Evolutionary conservation across 2,113 vertebrate genomes (phyloP).

Genomic region (Neomonachus schauinslandi): DNA sequence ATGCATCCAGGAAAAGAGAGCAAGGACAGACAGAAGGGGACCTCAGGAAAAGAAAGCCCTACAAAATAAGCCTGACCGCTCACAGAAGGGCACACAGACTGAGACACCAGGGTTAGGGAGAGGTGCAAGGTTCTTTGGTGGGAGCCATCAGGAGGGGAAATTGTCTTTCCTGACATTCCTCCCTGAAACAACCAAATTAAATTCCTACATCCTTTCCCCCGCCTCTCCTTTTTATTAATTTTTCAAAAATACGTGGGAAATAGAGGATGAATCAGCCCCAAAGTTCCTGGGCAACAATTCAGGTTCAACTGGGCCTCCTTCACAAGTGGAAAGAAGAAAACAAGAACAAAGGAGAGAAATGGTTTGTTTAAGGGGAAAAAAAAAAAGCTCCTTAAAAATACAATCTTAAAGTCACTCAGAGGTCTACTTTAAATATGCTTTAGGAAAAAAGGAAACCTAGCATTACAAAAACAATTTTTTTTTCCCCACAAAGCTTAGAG

Average conservation of each 20-base stretch:
- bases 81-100: not conserved
- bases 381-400: constrained; percentile 20
- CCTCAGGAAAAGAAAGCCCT: not conserved
- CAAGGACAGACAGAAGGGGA: not conserved
- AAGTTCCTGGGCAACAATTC: constrained; percentile 12
- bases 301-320: not conserved
- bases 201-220: not conserved
- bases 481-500: not conserved
- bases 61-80: not conserved
- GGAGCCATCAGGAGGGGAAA: too few species aligned
- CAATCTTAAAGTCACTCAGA: constrained; percentile 1
- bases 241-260: not conserved
- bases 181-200: not conserved
- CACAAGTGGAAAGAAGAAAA: constrained; percentile 8
- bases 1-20: not conserved
- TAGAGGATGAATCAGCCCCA: constrained; percentile 7
- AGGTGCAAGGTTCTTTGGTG: not conserved
- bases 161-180: constrained; percentile 16
- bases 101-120: not conserved
- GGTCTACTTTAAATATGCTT: constrained; percentile 42
- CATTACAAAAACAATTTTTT: constrained; percentile 8
- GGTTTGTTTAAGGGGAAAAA: not conserved
- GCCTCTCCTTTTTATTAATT: not conserved
- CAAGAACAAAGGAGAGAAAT: not conserved
- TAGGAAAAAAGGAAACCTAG: not conserved